Percentiles rank a stretch among this genome's conserved stretches.
phyloP scores from a whole-genome alignment of 2,797 vertebrate species.

The Esox masquinongy region DNA sequence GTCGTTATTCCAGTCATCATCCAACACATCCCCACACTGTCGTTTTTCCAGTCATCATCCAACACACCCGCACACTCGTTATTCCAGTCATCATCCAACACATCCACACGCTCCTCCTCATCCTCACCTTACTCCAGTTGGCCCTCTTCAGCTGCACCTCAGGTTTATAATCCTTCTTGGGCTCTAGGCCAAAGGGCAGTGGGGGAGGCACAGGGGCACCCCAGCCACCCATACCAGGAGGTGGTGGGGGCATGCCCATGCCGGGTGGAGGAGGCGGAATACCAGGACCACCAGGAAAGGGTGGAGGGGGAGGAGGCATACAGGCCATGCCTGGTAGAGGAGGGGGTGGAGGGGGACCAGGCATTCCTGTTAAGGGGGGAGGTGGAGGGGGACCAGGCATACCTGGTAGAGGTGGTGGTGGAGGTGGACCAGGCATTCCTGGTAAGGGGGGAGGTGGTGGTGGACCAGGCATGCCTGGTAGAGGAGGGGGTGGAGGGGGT shows the following conservation, averaged over 20 bases:
- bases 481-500: constrained; percentile 43
- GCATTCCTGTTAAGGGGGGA: constrained; percentile 40
- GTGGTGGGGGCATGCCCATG: constrained; percentile 58
- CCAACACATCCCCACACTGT: too few species aligned
- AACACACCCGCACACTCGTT: not conserved
- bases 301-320: constrained; percentile 12
- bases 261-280: constrained; percentile 40
- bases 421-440: constrained; percentile 30
- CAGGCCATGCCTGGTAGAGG: constrained; percentile 18
- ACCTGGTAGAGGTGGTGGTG: constrained; percentile 42
- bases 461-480: constrained; percentile 12
- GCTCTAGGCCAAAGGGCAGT: constrained; percentile 78
- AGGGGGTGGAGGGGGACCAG: constrained; percentile 43
- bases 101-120: not conserved
- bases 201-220: constrained; percentile 51
- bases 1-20: too few species aligned
- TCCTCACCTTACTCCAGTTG: constrained; percentile 87
- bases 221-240: constrained; percentile 70
- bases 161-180: constrained; percentile 85
- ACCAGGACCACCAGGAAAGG: constrained; percentile 40
- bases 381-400: constrained; percentile 32
- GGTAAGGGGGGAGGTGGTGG: constrained; percentile 44
- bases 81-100: not conserved
- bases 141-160: constrained; percentile 82
- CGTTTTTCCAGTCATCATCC: too few species aligned